A percentile compares a stretch with the other conserved stretches of the same genome.
Conservation (phyloP, 92 coral and sea anemone species). For the Ricordea florida region DNA sequence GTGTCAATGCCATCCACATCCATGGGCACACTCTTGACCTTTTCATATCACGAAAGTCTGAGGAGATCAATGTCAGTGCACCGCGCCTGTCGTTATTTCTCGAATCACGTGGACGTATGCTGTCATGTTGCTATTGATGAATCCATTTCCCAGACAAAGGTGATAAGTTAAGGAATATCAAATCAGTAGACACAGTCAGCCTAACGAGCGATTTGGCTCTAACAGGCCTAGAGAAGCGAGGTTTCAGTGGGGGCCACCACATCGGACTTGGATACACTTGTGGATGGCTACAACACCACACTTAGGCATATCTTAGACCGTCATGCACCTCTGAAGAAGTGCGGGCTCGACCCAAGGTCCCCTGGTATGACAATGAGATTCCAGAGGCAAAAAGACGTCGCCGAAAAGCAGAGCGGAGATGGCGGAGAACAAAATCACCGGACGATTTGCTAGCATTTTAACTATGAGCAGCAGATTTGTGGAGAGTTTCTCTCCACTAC, state of each 20-base stretch:
- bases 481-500: no score
- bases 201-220: constrained; percentile 12
- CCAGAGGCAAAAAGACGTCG: constrained; percentile 57
- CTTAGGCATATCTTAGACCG: constrained; percentile 29
- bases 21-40: constrained; percentile 48
- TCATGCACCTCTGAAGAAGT: constrained; percentile 56
- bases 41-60: constrained; percentile 27
- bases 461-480: no score
- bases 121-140: constrained; percentile 24
- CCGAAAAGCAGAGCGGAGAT: constrained; percentile 43
- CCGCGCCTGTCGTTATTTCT: constrained; percentile 33
- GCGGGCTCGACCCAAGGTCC: constrained; percentile 56
- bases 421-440: constrained; percentile 22
- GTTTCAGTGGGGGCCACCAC: constrained; percentile 9
- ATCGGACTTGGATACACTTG: constrained; percentile 33
- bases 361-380: constrained; percentile 58
- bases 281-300: constrained; percentile 33
- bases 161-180: constrained; percentile 16
- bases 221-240: constrained; percentile 5
- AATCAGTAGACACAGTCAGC: constrained; percentile 14
- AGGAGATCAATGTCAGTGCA: neutral
- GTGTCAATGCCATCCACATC: no score
- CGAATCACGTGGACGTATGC: constrained; percentile 39
- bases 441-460: constrained; percentile 13
- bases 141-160: constrained; percentile 1